These are phyloP conservation scores for Notechis scutatus DNA, from an alignment of 2,113 vertebrate species.

Conservation along the genomic window DNA sequence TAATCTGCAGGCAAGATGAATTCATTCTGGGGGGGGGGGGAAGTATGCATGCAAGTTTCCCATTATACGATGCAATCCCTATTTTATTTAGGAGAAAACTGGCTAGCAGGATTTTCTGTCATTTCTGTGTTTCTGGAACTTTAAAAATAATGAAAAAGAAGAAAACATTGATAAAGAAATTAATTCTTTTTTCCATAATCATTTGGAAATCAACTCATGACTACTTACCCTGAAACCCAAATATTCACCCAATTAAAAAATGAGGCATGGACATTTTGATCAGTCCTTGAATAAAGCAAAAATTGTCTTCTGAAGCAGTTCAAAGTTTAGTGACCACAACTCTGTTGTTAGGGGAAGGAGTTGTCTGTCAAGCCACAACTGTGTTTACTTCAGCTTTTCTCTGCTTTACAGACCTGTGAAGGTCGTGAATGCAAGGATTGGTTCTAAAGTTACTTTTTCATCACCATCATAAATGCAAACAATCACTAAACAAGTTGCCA, in stretches of 20 bases:
- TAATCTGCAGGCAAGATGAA: not conserved
- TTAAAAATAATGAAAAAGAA: not conserved
- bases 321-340: not conserved
- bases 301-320: not conserved
- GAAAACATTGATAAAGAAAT: not conserved
- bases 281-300: not conserved
- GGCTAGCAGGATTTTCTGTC: not conserved
- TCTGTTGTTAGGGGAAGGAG: not conserved
- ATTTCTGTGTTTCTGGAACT: not conserved
- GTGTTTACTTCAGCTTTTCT: not conserved
- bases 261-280: not conserved
- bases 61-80: not conserved
- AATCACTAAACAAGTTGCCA: not conserved
- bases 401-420: not conserved
- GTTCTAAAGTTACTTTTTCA: not conserved
- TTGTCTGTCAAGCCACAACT: not conserved
- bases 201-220: not conserved
- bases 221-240: not conserved
- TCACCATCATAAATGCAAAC: not conserved
- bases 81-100: not conserved
- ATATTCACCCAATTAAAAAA: not conserved
- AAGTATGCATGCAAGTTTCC: not conserved
- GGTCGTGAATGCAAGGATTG: not conserved
- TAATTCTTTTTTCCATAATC: not conserved
- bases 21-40: not conserved